phyloP scores from a whole-genome alignment of 2,888 invertebrate genomes.

The Euproctis similis region DNA sequence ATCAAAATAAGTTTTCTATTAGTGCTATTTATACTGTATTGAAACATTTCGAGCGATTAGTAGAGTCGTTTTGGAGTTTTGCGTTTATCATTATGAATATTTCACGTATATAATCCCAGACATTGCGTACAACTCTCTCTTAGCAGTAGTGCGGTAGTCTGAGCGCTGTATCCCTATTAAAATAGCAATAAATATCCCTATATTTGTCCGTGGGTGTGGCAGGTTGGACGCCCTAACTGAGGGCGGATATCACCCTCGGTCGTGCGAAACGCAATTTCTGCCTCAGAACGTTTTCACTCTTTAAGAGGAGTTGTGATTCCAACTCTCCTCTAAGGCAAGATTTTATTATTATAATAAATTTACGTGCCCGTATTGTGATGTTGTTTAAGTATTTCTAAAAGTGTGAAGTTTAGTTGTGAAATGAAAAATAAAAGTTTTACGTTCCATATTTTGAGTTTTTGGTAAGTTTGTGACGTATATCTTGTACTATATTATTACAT shows the following conservation, averaged over 20 bases:
- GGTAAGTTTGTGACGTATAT: too few species aligned
- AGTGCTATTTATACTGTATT: too few species aligned
- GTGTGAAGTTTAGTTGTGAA: too few species aligned
- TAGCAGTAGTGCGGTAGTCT: background rate
- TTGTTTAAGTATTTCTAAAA: too few species aligned
- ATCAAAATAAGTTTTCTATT: too few species aligned
- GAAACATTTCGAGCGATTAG: background rate
- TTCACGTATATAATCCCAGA: too few species aligned
- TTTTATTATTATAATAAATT: too few species aligned
- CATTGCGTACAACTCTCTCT: background rate
- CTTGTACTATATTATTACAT: too few species aligned
- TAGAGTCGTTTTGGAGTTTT: background rate
- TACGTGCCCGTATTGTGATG: too few species aligned
- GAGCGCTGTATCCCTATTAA: conserved; percentile 9
- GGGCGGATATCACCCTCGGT: conserved; percentile 32
- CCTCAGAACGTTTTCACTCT: conserved; percentile 23
- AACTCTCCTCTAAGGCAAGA: background rate
- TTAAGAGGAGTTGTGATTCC: conserved; percentile 5
- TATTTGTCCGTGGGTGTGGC: conserved; percentile 28
- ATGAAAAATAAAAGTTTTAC: too few species aligned
- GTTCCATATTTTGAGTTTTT: too few species aligned
- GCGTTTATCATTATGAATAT: too few species aligned
- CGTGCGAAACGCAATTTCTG: conserved; percentile 30
- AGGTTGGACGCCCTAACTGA: conserved; percentile 34
- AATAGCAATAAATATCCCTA: conserved; percentile 33